Conservation (phyloP, 2,888 invertebrate species). For the Poecilus cupreus region DNA sequence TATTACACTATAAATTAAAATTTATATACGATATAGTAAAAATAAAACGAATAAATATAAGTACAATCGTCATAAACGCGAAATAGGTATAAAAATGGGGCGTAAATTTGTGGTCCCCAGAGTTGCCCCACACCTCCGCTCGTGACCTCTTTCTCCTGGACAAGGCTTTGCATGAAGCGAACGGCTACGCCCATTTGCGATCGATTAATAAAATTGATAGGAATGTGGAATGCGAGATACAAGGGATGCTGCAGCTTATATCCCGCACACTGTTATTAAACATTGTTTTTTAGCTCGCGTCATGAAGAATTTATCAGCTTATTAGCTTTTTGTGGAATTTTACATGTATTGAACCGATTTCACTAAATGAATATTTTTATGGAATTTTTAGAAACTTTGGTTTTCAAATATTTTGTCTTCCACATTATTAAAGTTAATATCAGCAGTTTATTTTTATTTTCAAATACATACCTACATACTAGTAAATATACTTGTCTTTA, state of each 20-base stretch:
- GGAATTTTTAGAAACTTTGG: background rate
- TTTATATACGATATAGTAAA: background rate
- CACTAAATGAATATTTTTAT: background rate
- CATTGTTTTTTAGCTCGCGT: background rate
- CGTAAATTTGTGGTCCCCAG: background rate
- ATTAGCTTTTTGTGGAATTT: slow-evolving; percentile 3
- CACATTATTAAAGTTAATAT: no score
- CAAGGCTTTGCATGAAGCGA: slow-evolving; percentile 47
- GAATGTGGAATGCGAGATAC: slow-evolving; percentile 47
- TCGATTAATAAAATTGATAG: slow-evolving; percentile 58
- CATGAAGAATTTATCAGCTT: slow-evolving; percentile 2
- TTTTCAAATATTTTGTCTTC: background rate
- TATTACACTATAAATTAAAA: slow-evolving; percentile 15
- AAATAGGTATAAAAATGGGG: background rate
- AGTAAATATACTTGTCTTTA: no score
- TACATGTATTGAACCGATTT: background rate
- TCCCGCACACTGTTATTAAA: slow-evolving; percentile 26
- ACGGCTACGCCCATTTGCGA: slow-evolving; percentile 54
- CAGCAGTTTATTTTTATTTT: background rate
- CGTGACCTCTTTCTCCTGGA: slow-evolving; percentile 54
- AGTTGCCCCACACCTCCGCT: slow-evolving; percentile 9
- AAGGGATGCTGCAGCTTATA: slow-evolving; percentile 15
- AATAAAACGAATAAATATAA: background rate
- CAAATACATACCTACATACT: no score
- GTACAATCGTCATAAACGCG: background rate